Base-by-base conservation (phyloP, 2,888 invertebrate species). In the Lordiphosa andalusiaca region DNA sequence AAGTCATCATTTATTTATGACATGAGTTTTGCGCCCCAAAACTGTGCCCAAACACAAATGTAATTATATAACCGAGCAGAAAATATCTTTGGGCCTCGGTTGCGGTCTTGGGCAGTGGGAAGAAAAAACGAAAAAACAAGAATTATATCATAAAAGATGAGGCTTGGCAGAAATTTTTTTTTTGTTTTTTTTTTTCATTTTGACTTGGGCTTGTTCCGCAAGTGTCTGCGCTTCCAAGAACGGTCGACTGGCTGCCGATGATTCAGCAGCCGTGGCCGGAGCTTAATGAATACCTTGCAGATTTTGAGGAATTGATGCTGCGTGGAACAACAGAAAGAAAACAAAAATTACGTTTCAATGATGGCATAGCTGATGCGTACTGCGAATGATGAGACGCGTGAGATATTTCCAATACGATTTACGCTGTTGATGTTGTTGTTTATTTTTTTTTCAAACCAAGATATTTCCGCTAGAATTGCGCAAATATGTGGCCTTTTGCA, bases 201-300 rank as follows among this genome's bases (percentile, higher is more conserved):
- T 30, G 76, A 63, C 56, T 57, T 44, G 60, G 47, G 68, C 49
- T 69, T 72, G 72, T 63, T 69, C 53, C 54, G 46, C 19, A 30
- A 30, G 6, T 16, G 21, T 25, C 38, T 13, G 33, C 13, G 33
- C 56, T 77, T 77, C 77, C 84, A 58, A 77, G 77, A 77, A 77
- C 51, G 71, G 76, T 61, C 54, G 52, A 52, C 55, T 30, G 25
- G 30, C 53, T 44, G 46, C 46, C 40, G 67, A 70, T 82, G 84
- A 80, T 82, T 81, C 78, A 84, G 78, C 63, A 56, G 53, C 19
- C 35, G 60, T 55, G 65, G 63, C 67, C 67, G 65, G 60, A 59
- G 71, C 83, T 82, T 80, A 80, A 80, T 80, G 80, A 80, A 84
- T 84, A 73, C 83, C 80, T 84, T 64, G 78, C 68, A 66, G 80